Conservation (phyloP, 2,113 vertebrate genomes). For the Hippolais icterina region DNA sequence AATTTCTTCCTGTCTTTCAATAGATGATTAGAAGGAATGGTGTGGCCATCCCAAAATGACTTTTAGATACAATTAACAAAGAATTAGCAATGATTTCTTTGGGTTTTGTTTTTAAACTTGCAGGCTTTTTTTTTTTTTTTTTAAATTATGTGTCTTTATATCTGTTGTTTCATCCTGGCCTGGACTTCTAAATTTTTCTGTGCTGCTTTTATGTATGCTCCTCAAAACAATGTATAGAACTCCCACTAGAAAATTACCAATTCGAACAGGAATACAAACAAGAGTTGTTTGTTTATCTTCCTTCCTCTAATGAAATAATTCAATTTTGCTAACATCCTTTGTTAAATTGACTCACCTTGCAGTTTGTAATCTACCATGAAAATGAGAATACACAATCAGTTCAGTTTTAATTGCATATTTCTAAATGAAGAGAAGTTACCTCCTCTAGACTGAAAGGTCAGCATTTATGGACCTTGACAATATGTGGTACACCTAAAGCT, state of each 20-base stretch:
- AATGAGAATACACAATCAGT: neutral
- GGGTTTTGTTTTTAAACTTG: neutral
- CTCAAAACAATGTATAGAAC: neutral
- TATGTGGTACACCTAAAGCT: no score
- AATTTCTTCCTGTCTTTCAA: neutral
- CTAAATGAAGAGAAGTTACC: neutral
- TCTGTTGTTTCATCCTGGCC: neutral
- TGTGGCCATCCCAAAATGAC: neutral
- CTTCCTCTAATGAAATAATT: neutral
- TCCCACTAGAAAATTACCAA: neutral
- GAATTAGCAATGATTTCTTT: neutral
- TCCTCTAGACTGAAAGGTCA: neutral
- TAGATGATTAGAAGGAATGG: neutral
- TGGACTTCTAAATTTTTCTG: neutral
- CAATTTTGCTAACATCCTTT: neutral
- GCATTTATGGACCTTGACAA: neutral
- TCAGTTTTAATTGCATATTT: neutral
- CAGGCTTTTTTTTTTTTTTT: neutral
- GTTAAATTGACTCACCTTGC: neutral
- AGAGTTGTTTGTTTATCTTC: neutral
- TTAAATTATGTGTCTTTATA: neutral
- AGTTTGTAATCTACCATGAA: neutral
- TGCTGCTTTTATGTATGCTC: neutral
- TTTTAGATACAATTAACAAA: neutral
- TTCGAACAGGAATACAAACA: neutral